phyloP scores from a whole-genome alignment of 2,888 invertebrate genomes.

The Callyntrura sp. region DNA sequence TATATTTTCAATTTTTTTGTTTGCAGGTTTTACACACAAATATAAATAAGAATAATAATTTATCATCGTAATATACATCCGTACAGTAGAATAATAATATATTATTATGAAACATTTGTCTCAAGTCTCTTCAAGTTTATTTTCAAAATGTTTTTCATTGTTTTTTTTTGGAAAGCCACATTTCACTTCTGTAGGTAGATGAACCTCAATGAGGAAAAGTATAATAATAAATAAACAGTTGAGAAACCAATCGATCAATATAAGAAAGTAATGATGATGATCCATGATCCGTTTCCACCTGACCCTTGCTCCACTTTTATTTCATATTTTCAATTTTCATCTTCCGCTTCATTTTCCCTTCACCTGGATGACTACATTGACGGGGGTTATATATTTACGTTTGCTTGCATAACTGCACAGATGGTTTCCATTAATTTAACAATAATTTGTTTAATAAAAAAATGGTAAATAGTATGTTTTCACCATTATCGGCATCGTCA shows the following conservation, averaged over 20 bases:
- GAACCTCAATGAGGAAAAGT: slow-evolving; percentile 17
- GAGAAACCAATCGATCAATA: too few relatives aligned
- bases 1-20: slow-evolving; percentile 18
- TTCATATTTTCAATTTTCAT: neutral
- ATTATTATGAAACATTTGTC: slow-evolving; percentile 13
- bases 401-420: too few relatives aligned
- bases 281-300: slow-evolving; percentile 3
- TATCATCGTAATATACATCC: neutral
- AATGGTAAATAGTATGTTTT: neutral
- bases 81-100: slow-evolving; percentile 20
- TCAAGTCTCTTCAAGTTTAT: slow-evolving; percentile 22
- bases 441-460: too few relatives aligned
- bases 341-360: neutral
- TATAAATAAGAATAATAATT: slow-evolving; percentile 4
- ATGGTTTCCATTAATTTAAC: too few relatives aligned
- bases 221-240: neutral
- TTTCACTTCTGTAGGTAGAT: neutral
- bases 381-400: too few relatives aligned
- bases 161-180: slow-evolving; percentile 47
- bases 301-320: neutral
- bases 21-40: neutral
- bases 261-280: slow-evolving; percentile 13
- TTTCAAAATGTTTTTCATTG: neutral
- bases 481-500: neutral
- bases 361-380: neutral